These are phyloP conservation scores for Synergus gifuensis DNA, from an alignment of 2,888 invertebrate genomes.

Conservation along the genomic window DNA sequence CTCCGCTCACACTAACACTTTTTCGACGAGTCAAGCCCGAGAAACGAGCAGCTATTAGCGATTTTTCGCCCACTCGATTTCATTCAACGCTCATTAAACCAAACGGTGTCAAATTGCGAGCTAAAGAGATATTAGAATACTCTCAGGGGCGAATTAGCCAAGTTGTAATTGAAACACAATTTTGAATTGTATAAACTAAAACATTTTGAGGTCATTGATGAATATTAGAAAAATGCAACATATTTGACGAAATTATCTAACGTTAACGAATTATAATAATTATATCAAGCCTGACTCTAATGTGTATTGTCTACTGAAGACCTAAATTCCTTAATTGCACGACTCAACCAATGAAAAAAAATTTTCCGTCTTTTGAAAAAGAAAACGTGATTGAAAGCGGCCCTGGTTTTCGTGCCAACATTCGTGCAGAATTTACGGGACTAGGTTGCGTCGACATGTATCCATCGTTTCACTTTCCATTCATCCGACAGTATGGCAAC, in stretches of 20 bases:
- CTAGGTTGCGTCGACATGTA: slow-evolving; percentile 28
- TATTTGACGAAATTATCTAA: neutral
- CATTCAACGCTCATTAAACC: slow-evolving; percentile 29
- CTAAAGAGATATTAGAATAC: neutral
- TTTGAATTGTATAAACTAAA: neutral
- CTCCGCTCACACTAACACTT: slow-evolving; percentile 18
- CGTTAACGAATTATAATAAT: neutral
- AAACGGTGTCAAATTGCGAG: neutral
- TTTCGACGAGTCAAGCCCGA: slow-evolving; percentile 27
- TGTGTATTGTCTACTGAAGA: neutral
- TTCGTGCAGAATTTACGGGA: slow-evolving; percentile 13
- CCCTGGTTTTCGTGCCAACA: slow-evolving; percentile 13
- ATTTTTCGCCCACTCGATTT: slow-evolving; percentile 33
- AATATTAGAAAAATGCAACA: neutral
- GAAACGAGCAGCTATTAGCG: slow-evolving; percentile 35
- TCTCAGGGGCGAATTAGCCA: neutral
- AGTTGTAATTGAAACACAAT: no score
- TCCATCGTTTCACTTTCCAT: slow-evolving; percentile 38
- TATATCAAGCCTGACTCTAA: neutral
- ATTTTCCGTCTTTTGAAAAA: neutral
- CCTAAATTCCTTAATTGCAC: neutral
- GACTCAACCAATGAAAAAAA: neutral
- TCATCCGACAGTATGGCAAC: slow-evolving; percentile 26
- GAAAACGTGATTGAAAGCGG: slow-evolving; percentile 24
- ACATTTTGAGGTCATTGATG: neutral